phyloP scores from a whole-genome alignment of 2,113 vertebrate species.

The Larimichthys crocea region DNA sequence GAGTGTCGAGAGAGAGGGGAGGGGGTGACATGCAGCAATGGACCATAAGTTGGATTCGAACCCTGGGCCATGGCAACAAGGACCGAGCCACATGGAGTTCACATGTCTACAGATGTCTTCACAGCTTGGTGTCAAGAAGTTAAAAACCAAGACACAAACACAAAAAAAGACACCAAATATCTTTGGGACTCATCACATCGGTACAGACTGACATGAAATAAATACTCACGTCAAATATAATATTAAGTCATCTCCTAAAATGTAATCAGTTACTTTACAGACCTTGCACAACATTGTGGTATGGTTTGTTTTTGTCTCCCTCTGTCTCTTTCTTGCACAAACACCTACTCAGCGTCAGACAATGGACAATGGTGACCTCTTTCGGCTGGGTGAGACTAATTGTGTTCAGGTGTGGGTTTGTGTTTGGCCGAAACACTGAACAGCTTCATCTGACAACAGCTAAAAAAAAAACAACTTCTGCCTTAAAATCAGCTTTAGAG shows the following conservation, averaged over 20 bases:
- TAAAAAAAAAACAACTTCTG: not conserved
- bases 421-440: slow-evolving; percentile 25
- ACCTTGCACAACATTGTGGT: not conserved
- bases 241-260: not conserved
- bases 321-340: not conserved
- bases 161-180: not conserved
- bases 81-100: no score
- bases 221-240: not conserved
- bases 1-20: no score
- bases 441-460: slow-evolving; percentile 24
- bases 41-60: no score
- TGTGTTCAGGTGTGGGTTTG: slow-evolving; percentile 51
- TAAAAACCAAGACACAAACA: not conserved
- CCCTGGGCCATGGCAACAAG: no score
- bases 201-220: not conserved
- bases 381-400: slow-evolving; percentile 54
- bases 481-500: slow-evolving; percentile 14
- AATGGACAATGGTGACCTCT: slow-evolving; percentile 68
- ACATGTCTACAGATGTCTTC: no score
- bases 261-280: not conserved
- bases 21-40: no score
- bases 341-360: slow-evolving; percentile 43
- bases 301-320: not conserved
- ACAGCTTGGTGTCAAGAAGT: not conserved
- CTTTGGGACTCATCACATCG: not conserved